Evolutionary conservation across 2,113 vertebrate species (phyloP).

Genomic region (Manacus vitellinus): DNA sequence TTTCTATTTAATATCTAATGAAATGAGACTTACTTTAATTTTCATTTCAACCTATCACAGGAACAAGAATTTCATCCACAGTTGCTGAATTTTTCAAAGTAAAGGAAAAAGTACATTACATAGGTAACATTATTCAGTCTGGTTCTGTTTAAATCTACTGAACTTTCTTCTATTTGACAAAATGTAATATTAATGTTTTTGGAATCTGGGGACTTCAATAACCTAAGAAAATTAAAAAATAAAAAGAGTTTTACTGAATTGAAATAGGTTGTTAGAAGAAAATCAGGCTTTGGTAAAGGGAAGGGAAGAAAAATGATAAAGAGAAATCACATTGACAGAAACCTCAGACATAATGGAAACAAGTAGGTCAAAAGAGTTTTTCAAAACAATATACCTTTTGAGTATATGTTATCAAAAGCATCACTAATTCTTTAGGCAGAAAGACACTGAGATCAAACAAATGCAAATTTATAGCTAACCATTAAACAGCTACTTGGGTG

Average conservation of each 20-base stretch:
- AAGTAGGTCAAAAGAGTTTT: constrained; percentile 60
- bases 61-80: constrained; percentile 33
- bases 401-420: constrained; percentile 54
- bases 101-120: constrained; percentile 17
- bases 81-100: constrained; percentile 42
- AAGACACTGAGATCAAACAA: constrained; percentile 48
- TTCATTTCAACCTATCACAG: constrained; percentile 10
- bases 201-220: constrained; percentile 40
- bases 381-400: constrained; percentile 48
- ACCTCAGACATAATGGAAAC: constrained; percentile 46
- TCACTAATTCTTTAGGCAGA: constrained; percentile 55
- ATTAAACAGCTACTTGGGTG: constrained; percentile 20
- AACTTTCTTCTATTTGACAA: constrained; percentile 45
- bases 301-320: constrained; percentile 57
- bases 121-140: constrained; percentile 48
- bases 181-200: constrained; percentile 68
- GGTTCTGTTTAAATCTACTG: constrained; percentile 47
- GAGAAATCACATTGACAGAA: constrained; percentile 49
- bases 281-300: constrained; percentile 44
- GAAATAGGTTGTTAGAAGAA: constrained; percentile 35
- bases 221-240: constrained; percentile 61
- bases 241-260: constrained; percentile 40
- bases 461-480: constrained; percentile 55
- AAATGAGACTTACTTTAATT: constrained; percentile 41
- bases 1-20: constrained; percentile 18